Conservation (phyloP, 2,888 invertebrate species). For the Didymodactylos carnosus region DNA sequence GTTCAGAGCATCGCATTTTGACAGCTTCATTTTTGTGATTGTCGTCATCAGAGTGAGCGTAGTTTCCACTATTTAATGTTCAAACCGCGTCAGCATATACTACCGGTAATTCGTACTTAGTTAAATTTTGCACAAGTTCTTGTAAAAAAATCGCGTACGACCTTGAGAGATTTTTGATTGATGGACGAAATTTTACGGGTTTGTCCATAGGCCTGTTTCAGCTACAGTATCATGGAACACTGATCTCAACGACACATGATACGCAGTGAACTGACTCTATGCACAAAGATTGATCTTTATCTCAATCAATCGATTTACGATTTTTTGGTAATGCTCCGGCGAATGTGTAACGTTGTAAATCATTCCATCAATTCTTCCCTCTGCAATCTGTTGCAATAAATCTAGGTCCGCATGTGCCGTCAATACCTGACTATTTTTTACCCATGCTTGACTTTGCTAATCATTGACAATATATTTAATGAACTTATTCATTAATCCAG, state of each 20-base stretch:
- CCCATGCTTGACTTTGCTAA: neutral
- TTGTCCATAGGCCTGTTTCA: neutral
- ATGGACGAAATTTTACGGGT: neutral
- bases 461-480: neutral
- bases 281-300: neutral
- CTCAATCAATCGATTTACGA: neutral
- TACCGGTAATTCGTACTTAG: neutral
- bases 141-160: neutral
- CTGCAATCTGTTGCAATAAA: neutral
- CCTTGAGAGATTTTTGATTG: neutral
- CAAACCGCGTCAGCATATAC: neutral
- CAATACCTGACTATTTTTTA: neutral
- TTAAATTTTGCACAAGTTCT: neutral
- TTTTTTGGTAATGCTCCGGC: neutral
- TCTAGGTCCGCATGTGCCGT: neutral
- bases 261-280: neutral
- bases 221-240: neutral
- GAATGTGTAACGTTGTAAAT: neutral
- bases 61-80: neutral
- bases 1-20: neutral
- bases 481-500: neutral
- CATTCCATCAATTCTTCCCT: neutral
- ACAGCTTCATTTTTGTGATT: neutral
- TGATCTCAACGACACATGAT: neutral
- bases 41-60: neutral